Base-by-base conservation (phyloP, 2,113 vertebrate species). In the Cathartes aura region DNA sequence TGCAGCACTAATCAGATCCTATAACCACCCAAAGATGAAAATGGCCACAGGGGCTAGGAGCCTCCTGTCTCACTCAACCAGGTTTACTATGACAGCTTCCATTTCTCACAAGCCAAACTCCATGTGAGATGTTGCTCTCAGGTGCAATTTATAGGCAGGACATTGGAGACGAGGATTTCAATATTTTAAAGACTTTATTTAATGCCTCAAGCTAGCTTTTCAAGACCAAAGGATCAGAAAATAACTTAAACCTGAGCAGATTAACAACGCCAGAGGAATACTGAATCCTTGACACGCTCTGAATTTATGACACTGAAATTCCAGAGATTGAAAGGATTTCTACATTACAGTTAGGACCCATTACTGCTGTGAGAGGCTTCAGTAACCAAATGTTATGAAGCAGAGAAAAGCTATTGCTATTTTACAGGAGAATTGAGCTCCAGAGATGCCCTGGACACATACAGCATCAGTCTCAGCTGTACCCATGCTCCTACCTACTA, bases 101-200 rank as follows among this genome's bases (percentile, higher is more conserved):
- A 66, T 95, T 91, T 62, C 52, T 81, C 63, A 88, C 45, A 56
- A 88, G 58, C 58, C 56, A 60, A 84, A 56, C 40, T 63, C 90
- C 78, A 56, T 15, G 45, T 7, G 52, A 88, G 78, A 55, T 26
- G 67, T 53, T 84, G 50, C 43, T 90, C 67, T 80, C 83, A 80
- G 68, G 68, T 71, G 56, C 79, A 38, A 84, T 93, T 80, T 59
- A 80, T 18, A 66, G 53, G 24, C 40, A 93, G 68, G 67, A 81
- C 52, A 42, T 5, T 62, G 42, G 50, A 81, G 74, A 55, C 0
- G 12, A 71, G 52, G 45, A 91, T 91, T 84, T 91, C 60, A 84
- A 81, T 91, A 91, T 66, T 91, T 93, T 95, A 60, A 85, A 76
- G 56, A 56, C 47, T 75, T 93, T 75, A 90, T 63, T 93, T 93